Evolutionary conservation across 2,888 invertebrate genomes (phyloP).

Genomic region (Shargacucullia verbasci): DNA sequence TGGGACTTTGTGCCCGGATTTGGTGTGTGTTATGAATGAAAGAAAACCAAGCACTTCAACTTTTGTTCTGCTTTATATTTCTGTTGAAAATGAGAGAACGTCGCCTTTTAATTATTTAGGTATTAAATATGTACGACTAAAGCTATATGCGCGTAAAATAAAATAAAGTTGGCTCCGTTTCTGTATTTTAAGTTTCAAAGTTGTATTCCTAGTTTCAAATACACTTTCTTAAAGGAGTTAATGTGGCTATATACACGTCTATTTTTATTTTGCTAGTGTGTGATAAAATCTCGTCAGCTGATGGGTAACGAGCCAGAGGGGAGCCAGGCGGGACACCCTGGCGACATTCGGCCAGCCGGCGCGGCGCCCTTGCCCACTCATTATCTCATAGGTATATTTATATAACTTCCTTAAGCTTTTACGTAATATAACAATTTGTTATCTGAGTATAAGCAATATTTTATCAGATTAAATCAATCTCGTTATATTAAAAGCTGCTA

Average conservation of each 20-base stretch:
- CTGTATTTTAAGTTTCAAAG: conserved; percentile 32
- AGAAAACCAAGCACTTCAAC: too few relatives aligned
- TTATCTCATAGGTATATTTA: conserved; percentile 29
- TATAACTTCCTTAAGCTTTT: conserved; percentile 27
- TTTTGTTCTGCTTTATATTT: too few relatives aligned
- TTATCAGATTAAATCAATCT: conserved; percentile 6
- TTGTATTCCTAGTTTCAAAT: conserved; percentile 10
- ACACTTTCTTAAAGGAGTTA: conserved; percentile 16
- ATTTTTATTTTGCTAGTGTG: conserved; percentile 39
- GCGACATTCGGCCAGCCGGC: conserved; percentile 60
- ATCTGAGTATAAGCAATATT: conserved; percentile 6
- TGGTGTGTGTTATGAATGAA: too few relatives aligned
- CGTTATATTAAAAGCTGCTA: conserved; percentile 7
- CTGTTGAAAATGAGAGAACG: too few relatives aligned
- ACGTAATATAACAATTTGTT: conserved; percentile 20
- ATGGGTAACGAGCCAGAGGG: conserved; percentile 26
- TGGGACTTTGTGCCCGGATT: background rate
- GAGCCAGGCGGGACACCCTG: conserved; percentile 45
- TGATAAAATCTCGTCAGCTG: conserved; percentile 57
- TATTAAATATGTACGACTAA: too few relatives aligned
- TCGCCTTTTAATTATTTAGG: too few relatives aligned
- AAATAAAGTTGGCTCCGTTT: conserved; percentile 21
- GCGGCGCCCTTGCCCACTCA: conserved; percentile 54
- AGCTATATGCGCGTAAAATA: conserved; percentile 8
- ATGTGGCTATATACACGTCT: conserved; percentile 27